Conservation (phyloP, 2,888 invertebrate species). For the Harmothoe impar region DNA sequence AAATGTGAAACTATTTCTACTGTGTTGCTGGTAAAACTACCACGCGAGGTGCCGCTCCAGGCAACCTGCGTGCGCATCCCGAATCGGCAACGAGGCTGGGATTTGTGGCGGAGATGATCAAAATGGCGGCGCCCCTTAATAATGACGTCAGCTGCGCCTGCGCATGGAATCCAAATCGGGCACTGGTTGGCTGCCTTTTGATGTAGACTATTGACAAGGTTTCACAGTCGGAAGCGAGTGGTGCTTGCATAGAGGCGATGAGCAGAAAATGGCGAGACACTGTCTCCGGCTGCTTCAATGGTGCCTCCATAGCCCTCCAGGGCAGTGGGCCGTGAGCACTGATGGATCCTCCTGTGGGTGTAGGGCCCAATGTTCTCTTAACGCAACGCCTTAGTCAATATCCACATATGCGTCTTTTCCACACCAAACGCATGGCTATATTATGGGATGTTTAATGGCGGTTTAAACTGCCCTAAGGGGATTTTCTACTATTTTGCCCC, state of each 20-base stretch:
- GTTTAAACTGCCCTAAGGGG: neutral
- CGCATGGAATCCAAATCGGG: neutral
- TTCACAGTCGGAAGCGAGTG: neutral
- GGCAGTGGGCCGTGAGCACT: neutral
- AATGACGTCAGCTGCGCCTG: neutral
- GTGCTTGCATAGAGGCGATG: neutral
- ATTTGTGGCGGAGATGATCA: neutral
- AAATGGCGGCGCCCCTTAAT: neutral
- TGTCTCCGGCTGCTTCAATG: too few relatives aligned
- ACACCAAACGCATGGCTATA: neutral
- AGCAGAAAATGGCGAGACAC: slow-evolving; percentile 8
- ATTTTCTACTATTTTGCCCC: too few relatives aligned
- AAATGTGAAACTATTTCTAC: too few relatives aligned
- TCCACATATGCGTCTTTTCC: neutral
- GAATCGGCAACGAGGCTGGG: neutral
- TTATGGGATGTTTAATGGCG: neutral
- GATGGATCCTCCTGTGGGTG: neutral
- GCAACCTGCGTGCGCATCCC: neutral
- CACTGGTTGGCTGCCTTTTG: neutral
- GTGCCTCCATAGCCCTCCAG: too few relatives aligned
- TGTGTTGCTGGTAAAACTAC: too few relatives aligned
- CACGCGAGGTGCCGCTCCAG: too few relatives aligned
- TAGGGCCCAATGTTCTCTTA: too few relatives aligned
- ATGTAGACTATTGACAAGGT: slow-evolving; percentile 15
- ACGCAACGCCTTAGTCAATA: slow-evolving; percentile 21